These are phyloP conservation scores for Potamilus streckersoni DNA, from an alignment of 1,140 invertebrate genomes.

Conservation along the genomic window DNA sequence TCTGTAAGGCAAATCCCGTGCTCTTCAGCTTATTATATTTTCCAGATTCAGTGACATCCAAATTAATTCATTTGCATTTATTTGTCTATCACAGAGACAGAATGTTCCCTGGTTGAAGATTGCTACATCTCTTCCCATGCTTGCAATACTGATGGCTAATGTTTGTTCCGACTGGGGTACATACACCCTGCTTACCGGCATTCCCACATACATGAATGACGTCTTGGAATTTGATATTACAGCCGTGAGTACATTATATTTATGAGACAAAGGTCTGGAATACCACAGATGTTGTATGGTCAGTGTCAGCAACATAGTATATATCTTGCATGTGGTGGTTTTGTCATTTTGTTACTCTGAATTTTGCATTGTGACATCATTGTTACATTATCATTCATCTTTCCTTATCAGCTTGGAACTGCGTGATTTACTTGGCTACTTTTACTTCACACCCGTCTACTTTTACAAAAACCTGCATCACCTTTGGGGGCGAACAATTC, in stretches of 20 bases:
- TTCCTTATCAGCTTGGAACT: too few relatives aligned
- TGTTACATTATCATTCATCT: too few relatives aligned
- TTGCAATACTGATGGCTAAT: conserved; percentile 99
- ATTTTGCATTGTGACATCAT: too few relatives aligned
- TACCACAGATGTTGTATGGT: background rate
- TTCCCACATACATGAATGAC: conserved; percentile 68
- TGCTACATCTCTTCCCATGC: conserved; percentile 95
- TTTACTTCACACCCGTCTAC: too few relatives aligned
- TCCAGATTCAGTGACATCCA: background rate
- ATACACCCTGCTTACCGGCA: conserved; percentile 75
- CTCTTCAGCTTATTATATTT: too few relatives aligned
- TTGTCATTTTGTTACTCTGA: too few relatives aligned
- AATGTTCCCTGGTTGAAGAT: conserved; percentile 93
- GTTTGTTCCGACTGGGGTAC: conserved; percentile 99
- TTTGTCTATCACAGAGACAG: conserved; percentile 43
- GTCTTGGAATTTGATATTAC: conserved; percentile 66
- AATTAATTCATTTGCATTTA: conserved; percentile 1
- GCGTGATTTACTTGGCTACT: too few relatives aligned
- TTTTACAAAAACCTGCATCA: too few relatives aligned
- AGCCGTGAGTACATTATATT: conserved; percentile 54
- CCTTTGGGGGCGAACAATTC: too few relatives aligned
- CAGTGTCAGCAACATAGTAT: background rate
- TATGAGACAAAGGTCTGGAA: background rate
- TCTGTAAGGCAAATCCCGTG: too few relatives aligned
- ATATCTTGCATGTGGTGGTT: background rate